Evolutionary conservation across 1,140 invertebrate genomes (phyloP).

Genomic region (Popillia japonica): DNA sequence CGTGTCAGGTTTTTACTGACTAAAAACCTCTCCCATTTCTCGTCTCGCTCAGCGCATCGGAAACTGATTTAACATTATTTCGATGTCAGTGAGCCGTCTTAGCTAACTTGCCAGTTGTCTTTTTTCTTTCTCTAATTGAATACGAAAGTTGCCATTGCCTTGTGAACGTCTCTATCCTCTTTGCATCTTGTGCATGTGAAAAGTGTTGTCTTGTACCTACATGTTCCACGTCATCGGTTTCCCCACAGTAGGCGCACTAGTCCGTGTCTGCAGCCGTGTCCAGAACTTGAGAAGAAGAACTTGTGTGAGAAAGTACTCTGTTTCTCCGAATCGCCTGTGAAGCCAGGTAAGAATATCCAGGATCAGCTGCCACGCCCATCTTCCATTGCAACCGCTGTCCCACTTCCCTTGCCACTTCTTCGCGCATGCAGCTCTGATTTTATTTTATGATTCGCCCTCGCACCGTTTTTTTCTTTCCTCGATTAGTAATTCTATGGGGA

Average conservation of each 20-base stretch:
- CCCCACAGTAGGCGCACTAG: background rate
- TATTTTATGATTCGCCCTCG: background rate
- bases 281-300: background rate
- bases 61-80: slow-evolving; percentile 24
- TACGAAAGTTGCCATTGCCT: background rate
- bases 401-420: background rate
- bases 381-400: background rate
- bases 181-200: background rate
- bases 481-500: background rate
- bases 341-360: background rate
- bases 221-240: background rate
- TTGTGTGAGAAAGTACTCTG: background rate
- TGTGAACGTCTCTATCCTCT: background rate
- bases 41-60: too few species aligned
- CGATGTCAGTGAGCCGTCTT: slow-evolving; percentile 42
- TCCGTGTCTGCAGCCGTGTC: background rate
- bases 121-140: background rate
- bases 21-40: too few species aligned
- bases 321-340: background rate
- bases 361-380: slow-evolving; percentile 48
- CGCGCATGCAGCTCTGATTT: slow-evolving; percentile 38
- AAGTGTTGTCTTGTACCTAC: background rate
- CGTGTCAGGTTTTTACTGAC: too few species aligned
- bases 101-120: too few species aligned
- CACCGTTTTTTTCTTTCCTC: background rate